Evolutionary conservation across 2,113 vertebrate species (phyloP).

Genomic region (Aptenodytes forsteri): DNA sequence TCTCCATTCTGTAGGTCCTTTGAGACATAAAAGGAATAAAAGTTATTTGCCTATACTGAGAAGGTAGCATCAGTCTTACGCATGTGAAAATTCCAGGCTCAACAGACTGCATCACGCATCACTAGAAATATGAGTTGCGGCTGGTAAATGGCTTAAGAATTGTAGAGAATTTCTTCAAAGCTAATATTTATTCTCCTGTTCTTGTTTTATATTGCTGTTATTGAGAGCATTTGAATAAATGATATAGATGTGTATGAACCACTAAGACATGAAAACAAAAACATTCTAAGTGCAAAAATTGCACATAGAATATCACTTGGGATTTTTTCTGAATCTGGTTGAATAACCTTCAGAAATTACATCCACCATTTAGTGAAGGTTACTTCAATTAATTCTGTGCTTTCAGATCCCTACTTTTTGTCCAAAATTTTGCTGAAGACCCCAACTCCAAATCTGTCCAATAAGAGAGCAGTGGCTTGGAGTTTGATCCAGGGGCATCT

Average conservation of each 20-base stretch:
- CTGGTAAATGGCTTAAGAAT: background rate
- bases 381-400: background rate
- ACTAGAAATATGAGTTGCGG: background rate
- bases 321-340: background rate
- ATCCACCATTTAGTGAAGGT: background rate
- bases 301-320: background rate
- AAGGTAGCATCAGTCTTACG: background rate
- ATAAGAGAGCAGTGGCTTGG: background rate
- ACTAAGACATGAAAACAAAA: background rate
- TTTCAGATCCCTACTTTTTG: background rate
- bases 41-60: background rate
- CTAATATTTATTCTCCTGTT: background rate
- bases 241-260: background rate
- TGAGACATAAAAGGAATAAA: background rate
- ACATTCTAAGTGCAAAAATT: background rate
- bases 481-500: background rate
- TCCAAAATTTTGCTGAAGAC: background rate
- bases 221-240: background rate
- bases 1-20: background rate
- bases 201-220: background rate
- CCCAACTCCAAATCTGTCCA: background rate
- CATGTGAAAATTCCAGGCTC: background rate
- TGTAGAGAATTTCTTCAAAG: background rate
- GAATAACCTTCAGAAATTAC: background rate
- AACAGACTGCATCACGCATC: background rate